Evolutionary conservation across 2,888 invertebrate genomes (phyloP), one percentile per base, ranked within the genome.

Genomic region (Brachynemurus nebulosus): DNA sequence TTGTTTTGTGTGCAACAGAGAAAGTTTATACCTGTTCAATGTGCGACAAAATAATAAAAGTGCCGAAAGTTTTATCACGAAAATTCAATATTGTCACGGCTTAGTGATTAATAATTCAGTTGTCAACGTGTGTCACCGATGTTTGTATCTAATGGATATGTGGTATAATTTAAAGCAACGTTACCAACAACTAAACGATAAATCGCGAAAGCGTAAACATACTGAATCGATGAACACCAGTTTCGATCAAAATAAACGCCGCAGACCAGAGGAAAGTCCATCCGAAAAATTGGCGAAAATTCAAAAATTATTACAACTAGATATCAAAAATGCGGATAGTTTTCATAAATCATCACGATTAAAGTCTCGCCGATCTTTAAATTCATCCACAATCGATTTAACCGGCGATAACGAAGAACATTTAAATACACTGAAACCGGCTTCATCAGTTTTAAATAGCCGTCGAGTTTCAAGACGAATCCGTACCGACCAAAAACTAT

Each of bases 91-190:
- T 4, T 37, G 37, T 18, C 8, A 18, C 11, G 18, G 6, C 12
- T n/a, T 18, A 20, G 19, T 7, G 2, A 12, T 8, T 37, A 18
- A 18, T 20, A 12, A 2, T 12, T 17, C 20, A 20, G n/a, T 20
- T 18, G 17, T 9, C n/a, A 37, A 37, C 12, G 37, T 18, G 2
- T 37, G 37, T n/a, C 19, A 37, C 17, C 18, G 19, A 5, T 37
- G 37, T 37, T n/a, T 37, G 8, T 37, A 37, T n/a, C 19, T 37
- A 8, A 37, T 19, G 7, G 37, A 37, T 19, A 6, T 37, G 19
- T 37, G 37, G 37, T 37, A 19, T 20, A 19, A 37, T 37, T 37
- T 37, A n/a, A 37, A 20, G 19, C 17, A 20, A 19, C 19, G 17
- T 7, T 37, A 19, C n/a, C 18, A 37, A 37, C n/a, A 6, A n/a